A percentile compares a stretch with the other conserved stretches of the same genome.
phyloP scores from a whole-genome alignment of 2,888 invertebrate genomes.

The Trichopoda pennipes region DNA sequence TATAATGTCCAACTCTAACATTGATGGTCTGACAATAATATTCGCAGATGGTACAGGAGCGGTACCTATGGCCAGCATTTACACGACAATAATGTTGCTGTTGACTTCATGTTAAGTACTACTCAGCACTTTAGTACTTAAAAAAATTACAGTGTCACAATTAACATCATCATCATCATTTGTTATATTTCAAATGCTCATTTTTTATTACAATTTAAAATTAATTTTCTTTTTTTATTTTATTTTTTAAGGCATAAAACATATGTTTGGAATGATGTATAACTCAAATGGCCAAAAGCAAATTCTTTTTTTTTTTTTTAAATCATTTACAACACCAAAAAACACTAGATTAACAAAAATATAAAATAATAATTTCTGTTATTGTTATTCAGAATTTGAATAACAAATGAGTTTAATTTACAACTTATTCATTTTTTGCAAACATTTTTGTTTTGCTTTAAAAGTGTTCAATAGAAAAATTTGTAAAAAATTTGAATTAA shows the following conservation, averaged over 20 bases:
- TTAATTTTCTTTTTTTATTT: not conserved
- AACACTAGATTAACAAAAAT: not conserved
- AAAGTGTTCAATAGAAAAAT: constrained; percentile 12
- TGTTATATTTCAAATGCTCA: constrained; percentile 23
- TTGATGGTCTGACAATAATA: constrained; percentile 40
- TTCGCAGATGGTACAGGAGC: not conserved
- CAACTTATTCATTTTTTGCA: not conserved
- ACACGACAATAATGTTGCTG: not conserved
- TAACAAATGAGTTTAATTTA: constrained; percentile 43
- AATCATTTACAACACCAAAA: constrained; percentile 27
- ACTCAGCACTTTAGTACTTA: not conserved
- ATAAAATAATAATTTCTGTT: constrained; percentile 26
- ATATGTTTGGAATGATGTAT: constrained; percentile 12
- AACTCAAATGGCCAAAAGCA: constrained; percentile 17
- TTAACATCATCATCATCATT: constrained; percentile 43
- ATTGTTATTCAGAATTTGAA: constrained; percentile 39
- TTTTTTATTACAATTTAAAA: too few species aligned
- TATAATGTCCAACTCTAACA: constrained; percentile 28
- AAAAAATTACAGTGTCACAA: constrained; percentile 6
- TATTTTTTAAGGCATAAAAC: not conserved
- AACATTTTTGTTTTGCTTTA: not conserved
- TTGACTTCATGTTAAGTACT: constrained; percentile 9
- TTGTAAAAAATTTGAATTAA: constrained; percentile 18
- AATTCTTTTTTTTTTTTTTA: not conserved
- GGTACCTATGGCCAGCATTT: not conserved